phyloP scores from a whole-genome alignment of 2,888 invertebrate genomes.

The Gonocerus acuteangulatus region DNA sequence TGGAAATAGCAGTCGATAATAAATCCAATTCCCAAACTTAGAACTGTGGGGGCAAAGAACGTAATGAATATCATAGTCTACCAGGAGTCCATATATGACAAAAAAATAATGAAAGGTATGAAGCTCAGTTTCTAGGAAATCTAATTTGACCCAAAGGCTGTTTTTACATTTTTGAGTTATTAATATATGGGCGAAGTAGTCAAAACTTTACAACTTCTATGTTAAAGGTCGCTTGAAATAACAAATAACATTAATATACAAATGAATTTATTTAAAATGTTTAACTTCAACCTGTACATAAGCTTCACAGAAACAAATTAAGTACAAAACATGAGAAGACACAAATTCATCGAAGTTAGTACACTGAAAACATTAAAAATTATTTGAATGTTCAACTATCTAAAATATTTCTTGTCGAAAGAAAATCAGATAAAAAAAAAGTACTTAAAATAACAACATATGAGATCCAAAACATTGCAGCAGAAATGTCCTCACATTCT shows the following conservation, averaged over 20 bases:
- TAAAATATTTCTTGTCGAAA: slow-evolving; percentile 17
- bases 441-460: slow-evolving; percentile 14
- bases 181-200: too few relatives aligned
- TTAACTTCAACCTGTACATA: slow-evolving; percentile 29
- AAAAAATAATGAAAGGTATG: too few relatives aligned
- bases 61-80: too few relatives aligned
- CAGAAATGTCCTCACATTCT: slow-evolving; percentile 17
- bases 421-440: slow-evolving; percentile 2
- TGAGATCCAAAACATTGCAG: slow-evolving; percentile 27
- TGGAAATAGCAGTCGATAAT: too few relatives aligned
- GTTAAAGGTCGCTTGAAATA: background rate
- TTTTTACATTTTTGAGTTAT: too few relatives aligned
- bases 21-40: too few relatives aligned
- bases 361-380: slow-evolving; percentile 7
- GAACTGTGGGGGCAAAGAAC: too few relatives aligned
- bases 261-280: slow-evolving; percentile 19
- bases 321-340: slow-evolving; percentile 20
- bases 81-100: too few relatives aligned
- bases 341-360: slow-evolving; percentile 9
- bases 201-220: too few relatives aligned
- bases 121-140: too few relatives aligned
- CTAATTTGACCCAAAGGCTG: too few relatives aligned
- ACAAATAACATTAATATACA: slow-evolving; percentile 1
- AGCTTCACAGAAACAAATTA: slow-evolving; percentile 26
- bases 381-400: slow-evolving; percentile 9